phyloP scores from a whole-genome alignment of 2,797 vertebrate species.

The Odontamblyopus rebecca region DNA sequence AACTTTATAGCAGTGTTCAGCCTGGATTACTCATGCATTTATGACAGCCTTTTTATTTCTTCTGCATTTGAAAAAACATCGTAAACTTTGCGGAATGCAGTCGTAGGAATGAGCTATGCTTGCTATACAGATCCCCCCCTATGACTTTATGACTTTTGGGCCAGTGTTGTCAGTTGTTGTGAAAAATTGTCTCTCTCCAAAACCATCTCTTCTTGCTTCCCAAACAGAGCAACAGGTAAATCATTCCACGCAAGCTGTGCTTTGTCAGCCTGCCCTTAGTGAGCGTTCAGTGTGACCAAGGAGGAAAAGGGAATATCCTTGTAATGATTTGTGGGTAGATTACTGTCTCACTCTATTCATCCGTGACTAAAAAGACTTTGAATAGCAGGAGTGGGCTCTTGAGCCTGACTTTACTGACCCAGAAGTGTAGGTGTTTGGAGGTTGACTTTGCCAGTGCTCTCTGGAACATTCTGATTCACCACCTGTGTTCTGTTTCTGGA shows the following conservation, averaged over 20 bases:
- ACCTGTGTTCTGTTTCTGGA: slow-evolving; percentile 45
- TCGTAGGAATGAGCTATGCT: slow-evolving; percentile 54
- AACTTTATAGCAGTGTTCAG: slow-evolving; percentile 15
- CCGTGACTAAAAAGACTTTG: slow-evolving; percentile 15
- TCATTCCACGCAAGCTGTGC: slow-evolving; percentile 60
- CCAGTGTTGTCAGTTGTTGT: slow-evolving; percentile 52
- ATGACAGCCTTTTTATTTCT: slow-evolving; percentile 42
- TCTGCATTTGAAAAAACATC: slow-evolving; percentile 15
- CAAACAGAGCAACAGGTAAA: slow-evolving; percentile 52
- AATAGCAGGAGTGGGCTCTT: slow-evolving; percentile 20
- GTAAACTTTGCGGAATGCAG: slow-evolving; percentile 27
- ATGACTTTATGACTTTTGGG: slow-evolving; percentile 57
- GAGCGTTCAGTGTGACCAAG: slow-evolving; percentile 23
- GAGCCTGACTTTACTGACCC: slow-evolving; percentile 25
- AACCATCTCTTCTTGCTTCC: slow-evolving; percentile 37
- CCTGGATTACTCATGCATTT: slow-evolving; percentile 32
- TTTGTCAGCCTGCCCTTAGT: slow-evolving; percentile 44
- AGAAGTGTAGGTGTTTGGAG: slow-evolving; percentile 21
- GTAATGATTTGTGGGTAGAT: slow-evolving; percentile 4
- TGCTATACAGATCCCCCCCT: slow-evolving; percentile 36
- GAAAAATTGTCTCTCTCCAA: slow-evolving; percentile 60
- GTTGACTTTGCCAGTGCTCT: slow-evolving; percentile 17
- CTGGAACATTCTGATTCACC: slow-evolving; percentile 37
- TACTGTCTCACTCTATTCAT: slow-evolving; percentile 10
- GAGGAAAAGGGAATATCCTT: slow-evolving; percentile 10